Base-by-base conservation (phyloP, 2,888 invertebrate genomes). In the Prosopocoilus inquinatus region DNA sequence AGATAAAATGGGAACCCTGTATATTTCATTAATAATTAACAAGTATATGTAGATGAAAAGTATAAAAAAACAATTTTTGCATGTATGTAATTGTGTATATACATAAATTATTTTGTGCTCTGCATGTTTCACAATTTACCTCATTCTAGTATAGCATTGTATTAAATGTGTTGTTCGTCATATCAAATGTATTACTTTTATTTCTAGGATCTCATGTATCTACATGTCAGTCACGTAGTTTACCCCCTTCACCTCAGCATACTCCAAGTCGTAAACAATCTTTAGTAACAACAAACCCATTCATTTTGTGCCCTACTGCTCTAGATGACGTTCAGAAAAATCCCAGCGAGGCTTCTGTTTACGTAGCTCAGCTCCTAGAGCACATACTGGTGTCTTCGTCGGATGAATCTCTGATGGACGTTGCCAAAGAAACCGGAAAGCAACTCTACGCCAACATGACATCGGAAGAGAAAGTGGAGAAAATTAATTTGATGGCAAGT, bases 371-470 rank as follows among this genome's bases (percentile, higher is more conserved):
- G 53, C 74, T 83, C 69, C 71, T 84, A 66, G 80, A 80, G 61
- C 82, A 83, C 60, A 81, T 83, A 59, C 77, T 85, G 67, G 77
- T 78, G 66, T 82, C 79, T 58, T 77, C 83, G 55, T 79, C 82
- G 60, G 89, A 91, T 70, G 93, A 94, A 70, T 87, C 88, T 62
- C 82, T 95, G 64, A 93, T 96, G 81, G 89, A 90, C 54, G 84
- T 90, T 64, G 96, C 96, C 12, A 90, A 96, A 78, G 89, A 90
- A 72, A 87, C 89, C 59, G 95, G 96, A 44, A 88, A 87, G 70
- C 87, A 87, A 69, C 84, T 96, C 57, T 95, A 90, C 71, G 82
- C 84, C 50, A 81, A 85, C 65, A 79, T 91, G 64, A 81, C 86
- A 13, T 83, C 87, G 2, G 81, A 83, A 33, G 88, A 88, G 60